Conservation (phyloP, 1,140 invertebrate species). For the Antheraea mylitta region DNA sequence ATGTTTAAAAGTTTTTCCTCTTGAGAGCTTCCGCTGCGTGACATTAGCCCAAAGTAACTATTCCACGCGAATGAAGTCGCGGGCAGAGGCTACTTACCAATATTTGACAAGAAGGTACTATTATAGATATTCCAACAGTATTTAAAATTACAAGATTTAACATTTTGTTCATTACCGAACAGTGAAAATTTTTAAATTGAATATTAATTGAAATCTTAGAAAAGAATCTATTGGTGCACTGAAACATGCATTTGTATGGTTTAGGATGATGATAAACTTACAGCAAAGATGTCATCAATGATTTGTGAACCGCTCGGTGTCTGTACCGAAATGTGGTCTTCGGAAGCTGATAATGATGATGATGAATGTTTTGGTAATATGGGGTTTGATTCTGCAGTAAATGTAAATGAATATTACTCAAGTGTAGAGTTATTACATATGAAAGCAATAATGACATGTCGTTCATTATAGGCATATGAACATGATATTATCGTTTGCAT, state of each 20-base stretch:
- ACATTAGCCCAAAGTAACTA: too few species aligned
- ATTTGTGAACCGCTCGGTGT: slow-evolving; percentile 60
- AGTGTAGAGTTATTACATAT: neutral
- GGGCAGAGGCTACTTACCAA: too few species aligned
- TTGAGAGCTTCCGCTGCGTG: too few species aligned
- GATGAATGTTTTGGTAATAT: slow-evolving; percentile 54
- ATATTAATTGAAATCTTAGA: too few species aligned
- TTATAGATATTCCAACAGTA: too few species aligned
- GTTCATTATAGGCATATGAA: neutral
- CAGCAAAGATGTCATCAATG: slow-evolving; percentile 63
- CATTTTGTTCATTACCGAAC: too few species aligned
- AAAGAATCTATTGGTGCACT: neutral
- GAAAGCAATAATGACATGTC: neutral
- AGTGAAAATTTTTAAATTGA: too few species aligned
- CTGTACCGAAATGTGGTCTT: slow-evolving; percentile 54
- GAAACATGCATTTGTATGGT: neutral
- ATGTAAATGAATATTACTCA: slow-evolving; percentile 8
- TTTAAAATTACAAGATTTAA: too few species aligned
- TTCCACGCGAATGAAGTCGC: too few species aligned
- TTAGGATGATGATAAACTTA: slow-evolving; percentile 48
- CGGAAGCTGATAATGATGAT: slow-evolving; percentile 45
- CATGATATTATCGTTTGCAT: neutral
- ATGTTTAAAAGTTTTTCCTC: too few species aligned
- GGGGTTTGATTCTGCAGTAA: slow-evolving; percentile 47
- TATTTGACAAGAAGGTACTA: too few species aligned